These are phyloP conservation scores for Dreissena polymorpha DNA, from an alignment of 1,140 invertebrate species.

Conservation along the genomic window DNA sequence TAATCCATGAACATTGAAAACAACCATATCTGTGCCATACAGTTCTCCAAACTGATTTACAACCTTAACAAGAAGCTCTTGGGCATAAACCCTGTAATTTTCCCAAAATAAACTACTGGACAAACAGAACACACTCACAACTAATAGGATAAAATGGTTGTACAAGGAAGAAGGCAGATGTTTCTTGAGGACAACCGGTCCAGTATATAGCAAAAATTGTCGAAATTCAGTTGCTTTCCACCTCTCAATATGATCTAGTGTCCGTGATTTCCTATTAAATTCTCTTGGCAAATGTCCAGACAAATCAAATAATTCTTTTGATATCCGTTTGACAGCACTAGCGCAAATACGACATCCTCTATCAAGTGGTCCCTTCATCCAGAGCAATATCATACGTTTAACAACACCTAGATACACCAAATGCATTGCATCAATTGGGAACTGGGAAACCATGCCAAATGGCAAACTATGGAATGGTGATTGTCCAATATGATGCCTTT, in stretches of 20 bases:
- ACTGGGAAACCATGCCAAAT: conserved; percentile 73
- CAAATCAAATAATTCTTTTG: conserved; percentile 22
- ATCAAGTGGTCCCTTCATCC: no score
- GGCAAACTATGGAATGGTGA: conserved; percentile 61
- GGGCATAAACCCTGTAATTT: conserved; percentile 62
- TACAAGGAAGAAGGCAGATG: conserved; percentile 70
- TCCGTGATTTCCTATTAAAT: conserved; percentile 76
- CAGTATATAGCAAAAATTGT: conserved; percentile 79
- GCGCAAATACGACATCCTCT: conserved; percentile 1
- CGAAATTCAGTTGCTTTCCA: conserved; percentile 81
- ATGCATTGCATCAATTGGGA: conserved; percentile 79
- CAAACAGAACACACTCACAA: conserved; percentile 73
- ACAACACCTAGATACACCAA: conserved; percentile 77
- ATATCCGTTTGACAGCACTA: conserved; percentile 48
- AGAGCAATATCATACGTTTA: conserved; percentile 71
- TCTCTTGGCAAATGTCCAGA: no score
- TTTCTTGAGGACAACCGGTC: no score
- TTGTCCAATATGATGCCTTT: conserved; percentile 67
- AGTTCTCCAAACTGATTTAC: conserved; percentile 61
- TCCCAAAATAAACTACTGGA: conserved; percentile 41
- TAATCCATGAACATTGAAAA: conserved; percentile 77
- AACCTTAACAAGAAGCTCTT: conserved; percentile 68
- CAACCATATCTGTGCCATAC: conserved; percentile 73
- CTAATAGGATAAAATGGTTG: conserved; percentile 77
- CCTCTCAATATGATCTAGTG: conserved; percentile 71